Evolutionary conservation across 2,797 vertebrate species (phyloP).

Genomic region (Mus spretus): DNA sequence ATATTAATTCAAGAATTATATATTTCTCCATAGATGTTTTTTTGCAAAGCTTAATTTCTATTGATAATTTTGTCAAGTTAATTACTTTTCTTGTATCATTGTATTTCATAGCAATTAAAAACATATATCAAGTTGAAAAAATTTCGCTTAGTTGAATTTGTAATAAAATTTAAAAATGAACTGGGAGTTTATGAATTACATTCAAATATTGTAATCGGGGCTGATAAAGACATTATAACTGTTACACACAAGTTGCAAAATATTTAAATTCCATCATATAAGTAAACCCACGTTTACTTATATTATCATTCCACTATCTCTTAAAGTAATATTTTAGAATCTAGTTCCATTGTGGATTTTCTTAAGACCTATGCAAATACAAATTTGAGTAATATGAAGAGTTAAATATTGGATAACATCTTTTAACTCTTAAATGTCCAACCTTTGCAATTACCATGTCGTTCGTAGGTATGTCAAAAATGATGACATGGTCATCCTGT

Average conservation of each 20-base stretch:
- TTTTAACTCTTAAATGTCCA: not conserved
- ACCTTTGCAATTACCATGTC: not conserved
- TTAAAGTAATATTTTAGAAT: conserved; percentile 38
- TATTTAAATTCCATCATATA: not conserved
- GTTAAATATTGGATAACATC: conserved; percentile 14
- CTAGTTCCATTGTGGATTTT: not conserved
- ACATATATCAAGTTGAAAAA: conserved; percentile 35
- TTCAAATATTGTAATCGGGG: not conserved
- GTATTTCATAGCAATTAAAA: conserved; percentile 30
- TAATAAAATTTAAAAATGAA: conserved; percentile 28
- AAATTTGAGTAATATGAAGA: conserved; percentile 34
- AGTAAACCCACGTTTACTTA: not conserved
- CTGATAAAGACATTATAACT: not conserved
- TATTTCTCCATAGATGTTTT: not conserved
- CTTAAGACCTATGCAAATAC: not conserved
- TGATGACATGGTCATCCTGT: not conserved
- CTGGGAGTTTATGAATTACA: not conserved
- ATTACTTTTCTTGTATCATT: conserved; percentile 24
- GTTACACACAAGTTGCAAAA: not conserved
- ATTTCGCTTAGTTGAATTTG: not conserved
- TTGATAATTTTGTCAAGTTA: conserved; percentile 25
- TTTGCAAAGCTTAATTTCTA: conserved; percentile 57
- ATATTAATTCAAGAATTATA: not conserved
- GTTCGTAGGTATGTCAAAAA: not conserved
- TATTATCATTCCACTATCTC: conserved; percentile 5